Base-by-base conservation (phyloP, 2,797 vertebrate species). In the Tympanoctomys barrerae region DNA sequence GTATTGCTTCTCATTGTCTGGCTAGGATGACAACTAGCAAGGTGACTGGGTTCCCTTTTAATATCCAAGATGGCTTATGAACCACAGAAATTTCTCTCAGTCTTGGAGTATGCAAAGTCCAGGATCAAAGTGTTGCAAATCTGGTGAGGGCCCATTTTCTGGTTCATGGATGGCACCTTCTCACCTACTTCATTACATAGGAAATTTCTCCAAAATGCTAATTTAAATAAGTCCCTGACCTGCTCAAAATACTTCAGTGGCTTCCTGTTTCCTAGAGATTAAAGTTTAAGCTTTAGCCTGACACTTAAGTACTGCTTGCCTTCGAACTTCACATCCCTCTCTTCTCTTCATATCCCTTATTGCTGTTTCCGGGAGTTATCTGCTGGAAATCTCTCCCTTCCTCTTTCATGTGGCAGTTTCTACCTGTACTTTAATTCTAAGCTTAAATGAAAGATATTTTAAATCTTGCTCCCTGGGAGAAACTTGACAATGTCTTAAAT, bases 361-460 rank as follows among this genome's bases (percentile, higher is more conserved):
- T 46, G 33, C 81, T 81, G 21, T 26, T 49, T 46, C 28, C 42
- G 33, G 24, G 79, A 73, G 66, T 90, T 70, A 11, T 61, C 54
- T 84, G 24, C 22, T 21, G 83, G 70, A 68, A 94, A 92, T 83
- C 46, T 31, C 62, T 46, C 10, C 9, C 18, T 89, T 87, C 18
- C n/a, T 54, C 66, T 71, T 85, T 84, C 14, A 16, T 79, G 86
- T 79, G 79, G 52, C 18, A 86, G 19, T 79, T 88, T 66, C 33
- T 89, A 75, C 59, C 79, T 22, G 66, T 66, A 54, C 31, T 54
- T 62, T 66, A 64, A 92, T 87, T 95, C 39, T 84, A 49, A 87
- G 59, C 28, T 82, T 39, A 70, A 28, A 46, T 87, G 71, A 61
- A 86, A 91, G 70, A 24, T 61, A 59, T 28, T 93, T 87, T 75